phyloP scores from a whole-genome alignment of 92 coral and sea anemone species.

The Palythoa caribaeorum region DNA sequence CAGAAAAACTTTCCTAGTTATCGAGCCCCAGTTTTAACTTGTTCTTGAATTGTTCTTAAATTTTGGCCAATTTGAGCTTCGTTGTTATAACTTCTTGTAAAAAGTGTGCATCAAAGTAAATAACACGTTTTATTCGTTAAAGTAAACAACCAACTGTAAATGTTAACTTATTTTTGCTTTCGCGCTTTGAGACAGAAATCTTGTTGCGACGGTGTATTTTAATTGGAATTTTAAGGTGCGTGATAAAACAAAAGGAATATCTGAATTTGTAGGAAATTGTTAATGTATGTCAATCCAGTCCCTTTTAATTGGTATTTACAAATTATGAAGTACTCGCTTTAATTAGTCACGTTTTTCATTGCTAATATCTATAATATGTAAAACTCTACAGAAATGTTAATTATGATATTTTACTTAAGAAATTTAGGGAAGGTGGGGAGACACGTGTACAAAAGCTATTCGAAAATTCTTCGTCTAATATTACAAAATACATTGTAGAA shows the following conservation, averaged over 20 bases:
- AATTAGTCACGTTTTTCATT: not conserved
- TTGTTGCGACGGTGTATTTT: not conserved
- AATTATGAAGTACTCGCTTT: not conserved
- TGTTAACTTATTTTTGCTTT: not conserved
- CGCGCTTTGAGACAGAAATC: not conserved
- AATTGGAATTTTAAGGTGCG: not conserved
- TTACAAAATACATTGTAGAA: constrained; percentile 15
- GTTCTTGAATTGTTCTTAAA: too few relatives aligned
- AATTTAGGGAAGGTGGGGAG: constrained; percentile 9
- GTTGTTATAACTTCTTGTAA: too few relatives aligned
- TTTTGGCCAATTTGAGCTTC: too few relatives aligned
- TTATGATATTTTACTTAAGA: constrained; percentile 3
- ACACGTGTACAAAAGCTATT: constrained; percentile 32
- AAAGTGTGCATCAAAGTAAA: too few relatives aligned
- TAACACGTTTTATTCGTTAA: too few relatives aligned
- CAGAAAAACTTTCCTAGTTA: too few relatives aligned
- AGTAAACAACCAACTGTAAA: not conserved
- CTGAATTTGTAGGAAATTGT: not conserved
- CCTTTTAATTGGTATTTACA: not conserved
- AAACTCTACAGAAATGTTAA: not conserved
- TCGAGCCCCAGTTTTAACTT: too few relatives aligned
- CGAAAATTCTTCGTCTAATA: constrained; percentile 5
- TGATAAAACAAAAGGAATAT: not conserved
- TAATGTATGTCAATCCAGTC: not conserved
- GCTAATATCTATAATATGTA: not conserved